Conservation (phyloP, 2,888 invertebrate species). For the Gasteruption jaculator region DNA sequence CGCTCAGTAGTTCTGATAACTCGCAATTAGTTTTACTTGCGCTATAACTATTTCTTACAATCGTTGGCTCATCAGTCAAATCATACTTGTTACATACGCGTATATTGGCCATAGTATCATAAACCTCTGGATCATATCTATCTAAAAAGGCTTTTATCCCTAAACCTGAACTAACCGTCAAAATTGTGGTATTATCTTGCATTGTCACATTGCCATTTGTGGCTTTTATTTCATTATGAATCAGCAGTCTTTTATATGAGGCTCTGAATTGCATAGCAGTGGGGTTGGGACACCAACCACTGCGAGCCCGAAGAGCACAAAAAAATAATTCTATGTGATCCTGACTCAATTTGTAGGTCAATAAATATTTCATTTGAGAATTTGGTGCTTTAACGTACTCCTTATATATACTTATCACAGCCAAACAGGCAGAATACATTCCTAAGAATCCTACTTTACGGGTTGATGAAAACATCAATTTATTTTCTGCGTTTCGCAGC, state of each 20-base stretch:
- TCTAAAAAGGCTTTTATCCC: conserved; percentile 6
- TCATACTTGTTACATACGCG: conserved; percentile 13
- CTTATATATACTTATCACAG: too few species aligned
- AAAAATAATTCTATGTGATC: conserved; percentile 17
- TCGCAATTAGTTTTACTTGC: too few species aligned
- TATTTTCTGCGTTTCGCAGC: too few species aligned
- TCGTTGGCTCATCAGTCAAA: not conserved
- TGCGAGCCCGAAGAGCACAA: conserved; percentile 12
- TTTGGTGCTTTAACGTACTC: not conserved
- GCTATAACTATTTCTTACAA: too few species aligned
- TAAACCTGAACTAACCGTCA: conserved; percentile 6
- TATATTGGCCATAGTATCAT: conserved; percentile 10
- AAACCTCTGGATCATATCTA: conserved; percentile 9
- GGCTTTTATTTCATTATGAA: conserved; percentile 14
- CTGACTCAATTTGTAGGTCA: conserved; percentile 4
- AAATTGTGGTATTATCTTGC: conserved; percentile 12
- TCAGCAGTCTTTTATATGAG: conserved; percentile 14
- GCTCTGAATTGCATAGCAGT: conserved; percentile 12
- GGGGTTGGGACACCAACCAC: conserved; percentile 18
- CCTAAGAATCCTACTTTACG: too few species aligned
- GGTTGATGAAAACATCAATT: too few species aligned
- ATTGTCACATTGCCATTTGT: conserved; percentile 14
- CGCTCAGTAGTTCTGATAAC: not conserved
- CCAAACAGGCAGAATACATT: too few species aligned
- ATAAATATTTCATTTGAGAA: conserved; percentile 4